These are phyloP conservation scores for Nyctibius bracteatus DNA, from an alignment of 2,113 vertebrate species.

Conservation along the genomic window DNA sequence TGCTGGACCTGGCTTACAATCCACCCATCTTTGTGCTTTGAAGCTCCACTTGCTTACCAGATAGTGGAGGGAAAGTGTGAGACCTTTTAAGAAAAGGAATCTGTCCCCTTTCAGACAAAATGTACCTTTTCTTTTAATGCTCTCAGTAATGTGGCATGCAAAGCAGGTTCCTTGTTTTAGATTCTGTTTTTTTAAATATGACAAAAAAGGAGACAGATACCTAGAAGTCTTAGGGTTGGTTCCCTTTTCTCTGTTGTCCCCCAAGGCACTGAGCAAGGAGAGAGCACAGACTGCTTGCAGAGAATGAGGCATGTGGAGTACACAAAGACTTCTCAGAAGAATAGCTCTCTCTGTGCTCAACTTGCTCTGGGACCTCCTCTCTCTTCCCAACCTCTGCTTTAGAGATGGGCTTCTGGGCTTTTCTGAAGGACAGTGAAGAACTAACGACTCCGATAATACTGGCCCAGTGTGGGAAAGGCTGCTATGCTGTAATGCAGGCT, in stretches of 20 bases:
- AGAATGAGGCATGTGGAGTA: background rate
- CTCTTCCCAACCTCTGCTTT: background rate
- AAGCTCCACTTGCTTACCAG: background rate
- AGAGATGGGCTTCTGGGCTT: background rate
- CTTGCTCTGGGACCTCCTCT: background rate
- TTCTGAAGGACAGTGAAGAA: background rate
- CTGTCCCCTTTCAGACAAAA: background rate
- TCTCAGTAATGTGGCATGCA: background rate
- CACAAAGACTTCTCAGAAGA: background rate
- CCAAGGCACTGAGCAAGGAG: background rate
- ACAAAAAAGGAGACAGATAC: background rate
- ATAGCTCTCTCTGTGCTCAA: background rate
- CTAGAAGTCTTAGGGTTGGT: background rate
- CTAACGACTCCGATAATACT: background rate
- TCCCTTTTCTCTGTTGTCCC: background rate
- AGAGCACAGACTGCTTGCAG: background rate
- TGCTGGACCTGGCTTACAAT: background rate
- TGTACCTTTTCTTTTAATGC: background rate
- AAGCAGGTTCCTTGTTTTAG: background rate
- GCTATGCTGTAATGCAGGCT: background rate
- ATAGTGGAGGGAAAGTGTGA: background rate
- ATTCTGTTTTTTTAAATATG: background rate
- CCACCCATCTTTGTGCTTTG: background rate
- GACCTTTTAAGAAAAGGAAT: background rate
- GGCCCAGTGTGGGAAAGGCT: background rate